These are phyloP conservation scores for Steinernema khuongi DNA, from an alignment of 1,140 invertebrate species.

Conservation along the genomic window DNA sequence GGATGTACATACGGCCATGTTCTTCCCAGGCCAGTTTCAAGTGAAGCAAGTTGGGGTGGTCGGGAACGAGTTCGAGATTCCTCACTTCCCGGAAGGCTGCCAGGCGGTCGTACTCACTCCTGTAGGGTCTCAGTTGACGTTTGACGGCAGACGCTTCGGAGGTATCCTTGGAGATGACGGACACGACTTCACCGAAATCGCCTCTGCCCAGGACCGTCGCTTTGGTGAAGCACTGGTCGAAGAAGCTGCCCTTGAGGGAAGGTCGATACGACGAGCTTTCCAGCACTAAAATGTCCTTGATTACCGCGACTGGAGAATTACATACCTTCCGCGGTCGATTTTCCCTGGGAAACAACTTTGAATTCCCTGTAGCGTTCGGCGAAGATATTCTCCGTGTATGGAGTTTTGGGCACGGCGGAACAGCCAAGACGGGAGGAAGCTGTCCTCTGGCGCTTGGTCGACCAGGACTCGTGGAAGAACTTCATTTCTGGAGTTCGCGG, in stretches of 20 bases:
- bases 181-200: slow-evolving; percentile 70
- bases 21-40: slow-evolving; percentile 72
- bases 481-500: too few relatives aligned
- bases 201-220: slow-evolving; percentile 67
- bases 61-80: slow-evolving; percentile 53
- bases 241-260: slow-evolving; percentile 51
- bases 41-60: slow-evolving; percentile 64
- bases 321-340: slow-evolving; percentile 2
- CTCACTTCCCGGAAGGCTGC: slow-evolving; percentile 68
- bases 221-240: slow-evolving; percentile 68
- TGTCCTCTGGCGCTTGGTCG: too few relatives aligned
- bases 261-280: not conserved
- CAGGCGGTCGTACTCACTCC: slow-evolving; percentile 65
- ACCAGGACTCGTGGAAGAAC: too few relatives aligned
- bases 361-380: too few relatives aligned
- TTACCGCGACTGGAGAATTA: not conserved
- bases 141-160: slow-evolving; percentile 69
- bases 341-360: not conserved
- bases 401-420: too few relatives aligned
- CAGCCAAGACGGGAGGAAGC: too few relatives aligned
- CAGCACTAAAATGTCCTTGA: not conserved
- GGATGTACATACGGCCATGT: slow-evolving; percentile 67
- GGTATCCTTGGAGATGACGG: slow-evolving; percentile 66
- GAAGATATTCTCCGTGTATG: too few relatives aligned
- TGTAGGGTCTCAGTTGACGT: slow-evolving; percentile 66